phyloP scores from a whole-genome alignment of 30 jellyfish, hydroid and myxozoan genomes.

The Cassiopea andromeda region DNA sequence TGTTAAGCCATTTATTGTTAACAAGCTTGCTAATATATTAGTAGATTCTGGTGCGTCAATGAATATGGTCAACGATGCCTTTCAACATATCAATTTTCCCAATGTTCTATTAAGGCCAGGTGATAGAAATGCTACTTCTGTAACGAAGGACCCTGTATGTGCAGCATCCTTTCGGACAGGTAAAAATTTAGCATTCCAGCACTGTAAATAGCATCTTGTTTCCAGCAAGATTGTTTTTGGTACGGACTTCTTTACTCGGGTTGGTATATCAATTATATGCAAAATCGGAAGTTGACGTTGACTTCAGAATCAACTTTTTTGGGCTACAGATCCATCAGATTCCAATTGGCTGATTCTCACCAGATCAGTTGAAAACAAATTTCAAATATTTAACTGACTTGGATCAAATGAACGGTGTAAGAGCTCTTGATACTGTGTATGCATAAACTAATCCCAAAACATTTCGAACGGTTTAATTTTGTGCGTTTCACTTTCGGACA shows the following conservation, averaged over 20 bases:
- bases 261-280: conserved; percentile 31
- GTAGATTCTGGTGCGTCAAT: conserved; percentile 44
- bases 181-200: conserved; percentile 42
- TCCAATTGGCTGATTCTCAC: background rate
- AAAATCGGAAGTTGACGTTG: conserved; percentile 25
- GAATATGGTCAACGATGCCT: conserved; percentile 46
- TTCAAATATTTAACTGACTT: too few relatives aligned
- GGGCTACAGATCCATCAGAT: conserved; percentile 23
- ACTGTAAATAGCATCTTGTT: conserved; percentile 47
- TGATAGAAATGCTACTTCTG: conserved; percentile 1
- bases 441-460: too few relatives aligned
- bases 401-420: too few relatives aligned
- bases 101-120: conserved; percentile 40
- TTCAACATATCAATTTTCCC: conserved; percentile 41
- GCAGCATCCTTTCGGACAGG: conserved; percentile 62
- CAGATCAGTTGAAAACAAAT: too few relatives aligned
- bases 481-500: too few relatives aligned
- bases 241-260: conserved; percentile 24
- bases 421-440: too few relatives aligned
- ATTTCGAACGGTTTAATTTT: too few relatives aligned
- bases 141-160: conserved; percentile 52
- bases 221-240: conserved; percentile 32
- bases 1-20: conserved; percentile 5
- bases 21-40: conserved; percentile 20
- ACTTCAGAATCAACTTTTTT: conserved; percentile 5